Conservation (phyloP, 2,113 vertebrate species). For the Crotalus horridus region DNA sequence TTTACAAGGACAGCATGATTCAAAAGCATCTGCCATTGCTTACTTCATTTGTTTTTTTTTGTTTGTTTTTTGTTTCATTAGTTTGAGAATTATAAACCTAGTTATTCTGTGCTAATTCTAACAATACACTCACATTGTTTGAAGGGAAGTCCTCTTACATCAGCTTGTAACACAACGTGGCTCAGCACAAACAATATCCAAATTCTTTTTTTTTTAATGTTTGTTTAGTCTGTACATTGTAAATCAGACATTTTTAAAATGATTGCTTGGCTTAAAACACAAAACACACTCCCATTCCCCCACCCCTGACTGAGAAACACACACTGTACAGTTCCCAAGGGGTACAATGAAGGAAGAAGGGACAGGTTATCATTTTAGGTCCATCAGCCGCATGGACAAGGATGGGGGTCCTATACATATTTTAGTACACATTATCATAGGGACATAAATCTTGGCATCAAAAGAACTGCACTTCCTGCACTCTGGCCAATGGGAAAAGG, state of each 20-base stretch:
- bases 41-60: not conserved
- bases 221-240: slow-evolving; percentile 37
- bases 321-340: slow-evolving; percentile 30
- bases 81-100: not conserved
- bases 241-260: slow-evolving; percentile 24
- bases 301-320: slow-evolving; percentile 19
- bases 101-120: not conserved
- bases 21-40: not conserved
- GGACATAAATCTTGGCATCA: slow-evolving; percentile 25
- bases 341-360: not conserved
- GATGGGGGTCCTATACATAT: slow-evolving; percentile 5
- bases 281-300: slow-evolving; percentile 10
- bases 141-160: not conserved
- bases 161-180: not conserved
- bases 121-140: not conserved
- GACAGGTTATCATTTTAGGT: not conserved
- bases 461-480: slow-evolving; percentile 4
- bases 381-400: not conserved
- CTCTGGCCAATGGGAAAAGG: not conserved
- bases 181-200: not conserved
- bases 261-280: slow-evolving; percentile 34
- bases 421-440: slow-evolving; percentile 23
- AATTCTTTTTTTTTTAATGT: slow-evolving; percentile 25
- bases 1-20: not conserved
- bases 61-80: not conserved